Conservation (phyloP, 1,140 invertebrate genomes). For the Dendrolimus punctatus region DNA sequence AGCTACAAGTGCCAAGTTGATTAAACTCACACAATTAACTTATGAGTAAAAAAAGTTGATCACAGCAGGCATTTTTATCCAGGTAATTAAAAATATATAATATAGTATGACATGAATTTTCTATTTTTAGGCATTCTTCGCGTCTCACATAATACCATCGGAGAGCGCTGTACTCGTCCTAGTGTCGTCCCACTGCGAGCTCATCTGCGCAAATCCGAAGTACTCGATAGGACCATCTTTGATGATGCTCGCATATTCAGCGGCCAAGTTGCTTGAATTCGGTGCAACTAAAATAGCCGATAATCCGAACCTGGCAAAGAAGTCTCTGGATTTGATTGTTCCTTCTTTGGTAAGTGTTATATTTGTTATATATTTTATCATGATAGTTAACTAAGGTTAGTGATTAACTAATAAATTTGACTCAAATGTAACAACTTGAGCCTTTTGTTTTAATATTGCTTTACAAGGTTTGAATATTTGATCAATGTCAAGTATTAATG, state of each 20-base stretch:
- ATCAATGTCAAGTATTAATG: too few species aligned
- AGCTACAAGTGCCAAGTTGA: too few species aligned
- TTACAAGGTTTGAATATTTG: too few species aligned
- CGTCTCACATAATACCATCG: constrained; percentile 85
- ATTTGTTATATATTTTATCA: not conserved
- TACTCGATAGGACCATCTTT: constrained; percentile 50
- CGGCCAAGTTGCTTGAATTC: constrained; percentile 52
- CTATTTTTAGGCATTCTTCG: constrained; percentile 76
- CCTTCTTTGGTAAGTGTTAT: constrained; percentile 52
- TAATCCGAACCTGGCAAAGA: constrained; percentile 39
- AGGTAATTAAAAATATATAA: too few species aligned
- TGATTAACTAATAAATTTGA: too few species aligned
- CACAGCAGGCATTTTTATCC: too few species aligned
- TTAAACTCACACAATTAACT: too few species aligned
- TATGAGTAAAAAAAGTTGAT: too few species aligned
- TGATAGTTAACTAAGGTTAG: too few species aligned
- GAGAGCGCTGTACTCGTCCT: constrained; percentile 84
- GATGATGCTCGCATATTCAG: constrained; percentile 59
- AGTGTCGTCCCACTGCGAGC: constrained; percentile 61
- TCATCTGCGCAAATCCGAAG: constrained; percentile 48
- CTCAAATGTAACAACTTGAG: too few species aligned
- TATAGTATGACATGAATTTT: not conserved
- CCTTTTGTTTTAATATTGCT: too few species aligned
- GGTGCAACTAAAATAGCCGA: constrained; percentile 44
- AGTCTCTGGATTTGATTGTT: constrained; percentile 50